Evolutionary conservation across 2,888 invertebrate genomes (phyloP).

Genomic region (Rutpela maculata): DNA sequence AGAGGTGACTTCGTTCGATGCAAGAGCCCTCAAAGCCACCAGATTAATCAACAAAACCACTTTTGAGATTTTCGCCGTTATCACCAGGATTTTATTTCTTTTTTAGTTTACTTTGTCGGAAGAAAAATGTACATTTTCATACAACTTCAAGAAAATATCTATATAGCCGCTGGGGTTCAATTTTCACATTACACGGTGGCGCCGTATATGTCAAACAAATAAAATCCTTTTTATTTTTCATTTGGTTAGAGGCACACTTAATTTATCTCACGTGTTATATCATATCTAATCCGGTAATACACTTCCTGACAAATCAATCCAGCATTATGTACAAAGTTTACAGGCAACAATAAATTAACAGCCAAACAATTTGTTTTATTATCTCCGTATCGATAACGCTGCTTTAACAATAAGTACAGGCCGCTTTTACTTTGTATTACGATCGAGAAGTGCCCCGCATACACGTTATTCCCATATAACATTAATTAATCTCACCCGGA

Average conservation of each 20-base stretch:
- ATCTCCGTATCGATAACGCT: conserved; percentile 2
- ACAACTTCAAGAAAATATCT: too few species aligned
- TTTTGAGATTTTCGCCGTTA: too few species aligned
- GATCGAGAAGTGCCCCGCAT: conserved; percentile 30
- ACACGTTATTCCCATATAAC: conserved; percentile 38
- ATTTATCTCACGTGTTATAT: conserved; percentile 11
- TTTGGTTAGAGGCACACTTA: background rate
- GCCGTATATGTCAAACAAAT: too few species aligned
- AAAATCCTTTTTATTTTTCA: background rate
- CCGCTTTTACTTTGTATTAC: conserved; percentile 5
- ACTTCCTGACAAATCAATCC: conserved; percentile 28
- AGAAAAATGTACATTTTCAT: too few species aligned
- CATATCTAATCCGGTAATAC: conserved; percentile 10
- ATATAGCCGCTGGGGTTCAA: too few species aligned
- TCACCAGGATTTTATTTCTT: too few species aligned
- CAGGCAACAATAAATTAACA: conserved; percentile 22
- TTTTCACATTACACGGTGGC: too few species aligned
- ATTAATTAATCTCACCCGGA: conserved; percentile 44
- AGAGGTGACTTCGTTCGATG: too few species aligned
- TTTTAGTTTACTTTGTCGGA: too few species aligned
- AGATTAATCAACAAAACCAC: too few species aligned
- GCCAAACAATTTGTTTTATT: conserved; percentile 21
- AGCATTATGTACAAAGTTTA: background rate
- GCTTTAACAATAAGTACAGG: conserved; percentile 22
- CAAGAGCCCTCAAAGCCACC: too few species aligned